Conservation (phyloP, 2,113 vertebrate species). For the Rhadina sibilatrix region DNA sequence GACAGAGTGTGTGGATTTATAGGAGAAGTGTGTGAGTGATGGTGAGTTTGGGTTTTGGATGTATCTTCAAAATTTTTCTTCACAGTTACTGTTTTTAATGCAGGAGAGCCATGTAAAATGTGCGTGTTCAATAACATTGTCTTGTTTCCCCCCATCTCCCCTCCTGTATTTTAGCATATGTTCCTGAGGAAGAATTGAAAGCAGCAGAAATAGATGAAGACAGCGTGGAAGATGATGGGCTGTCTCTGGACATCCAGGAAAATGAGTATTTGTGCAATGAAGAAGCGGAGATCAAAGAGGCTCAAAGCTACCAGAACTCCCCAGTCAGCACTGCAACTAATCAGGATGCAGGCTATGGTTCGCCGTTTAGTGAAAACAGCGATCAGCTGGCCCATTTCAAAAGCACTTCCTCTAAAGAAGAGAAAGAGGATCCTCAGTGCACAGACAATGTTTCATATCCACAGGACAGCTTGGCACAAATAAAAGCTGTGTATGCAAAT, state of each 20-base stretch:
- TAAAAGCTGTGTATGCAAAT: slow-evolving; percentile 96
- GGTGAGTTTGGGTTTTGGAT: not conserved
- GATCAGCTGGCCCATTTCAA: slow-evolving; percentile 91
- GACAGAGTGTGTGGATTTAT: not conserved
- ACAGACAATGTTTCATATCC: slow-evolving; percentile 82
- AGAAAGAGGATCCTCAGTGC: slow-evolving; percentile 81
- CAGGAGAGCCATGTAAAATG: not conserved
- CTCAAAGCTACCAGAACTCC: slow-evolving; percentile 92
- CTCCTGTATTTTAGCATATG: slow-evolving; percentile 87
- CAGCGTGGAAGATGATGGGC: slow-evolving; percentile 85
- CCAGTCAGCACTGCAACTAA: slow-evolving; percentile 95
- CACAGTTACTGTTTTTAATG: not conserved
- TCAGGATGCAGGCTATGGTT: slow-evolving; percentile 93
- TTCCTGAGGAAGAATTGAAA: slow-evolving; percentile 94
- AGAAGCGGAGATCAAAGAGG: slow-evolving; percentile 87
- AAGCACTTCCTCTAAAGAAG: slow-evolving; percentile 84
- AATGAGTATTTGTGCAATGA: slow-evolving; percentile 88
- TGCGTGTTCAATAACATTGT: not conserved
- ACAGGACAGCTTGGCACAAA: slow-evolving; percentile 96
- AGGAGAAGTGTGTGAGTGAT: not conserved
- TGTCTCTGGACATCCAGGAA: slow-evolving; percentile 88
- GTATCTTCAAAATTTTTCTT: slow-evolving; percentile 9
- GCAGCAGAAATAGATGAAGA: slow-evolving; percentile 86
- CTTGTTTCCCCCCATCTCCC: not conserved
- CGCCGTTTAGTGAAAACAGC: slow-evolving; percentile 93